Evolutionary conservation across 2,113 vertebrate species (phyloP).

Genomic region (Micromys minutus): DNA sequence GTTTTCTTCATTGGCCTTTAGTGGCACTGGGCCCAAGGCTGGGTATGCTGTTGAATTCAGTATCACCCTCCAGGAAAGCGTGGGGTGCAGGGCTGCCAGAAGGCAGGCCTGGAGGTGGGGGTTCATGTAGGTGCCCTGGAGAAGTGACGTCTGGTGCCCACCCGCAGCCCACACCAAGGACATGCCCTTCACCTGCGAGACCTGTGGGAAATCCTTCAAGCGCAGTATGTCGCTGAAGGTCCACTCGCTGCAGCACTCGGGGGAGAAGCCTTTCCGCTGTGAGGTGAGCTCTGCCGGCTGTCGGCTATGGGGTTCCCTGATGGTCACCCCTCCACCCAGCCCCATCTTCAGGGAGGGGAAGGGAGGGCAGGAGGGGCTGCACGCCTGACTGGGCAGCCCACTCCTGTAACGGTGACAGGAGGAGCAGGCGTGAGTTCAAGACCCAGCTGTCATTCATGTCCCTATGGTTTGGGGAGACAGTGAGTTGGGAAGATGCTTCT

Average conservation of each 20-base stretch:
- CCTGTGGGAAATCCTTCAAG: conserved; percentile 98
- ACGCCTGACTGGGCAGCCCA: too few relatives aligned
- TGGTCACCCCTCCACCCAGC: not conserved
- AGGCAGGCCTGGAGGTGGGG: not conserved
- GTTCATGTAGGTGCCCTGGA: not conserved
- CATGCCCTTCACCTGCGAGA: conserved; percentile 99
- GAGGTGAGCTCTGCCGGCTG: conserved; percentile 87
- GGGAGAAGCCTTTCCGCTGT: conserved; percentile 97
- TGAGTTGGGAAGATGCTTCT: not conserved
- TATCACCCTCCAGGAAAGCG: not conserved
- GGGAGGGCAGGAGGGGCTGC: not conserved
- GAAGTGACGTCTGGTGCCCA: not conserved
- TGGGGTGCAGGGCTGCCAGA: not conserved
- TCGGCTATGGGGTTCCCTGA: not conserved
- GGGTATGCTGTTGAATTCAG: not conserved
- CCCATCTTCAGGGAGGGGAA: not conserved
- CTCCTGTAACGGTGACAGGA: not conserved
- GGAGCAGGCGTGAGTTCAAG: too few relatives aligned
- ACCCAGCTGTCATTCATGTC: too few relatives aligned
- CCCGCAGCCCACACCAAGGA: conserved; percentile 96
- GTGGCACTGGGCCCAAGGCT: not conserved
- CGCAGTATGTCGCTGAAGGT: conserved; percentile 99
- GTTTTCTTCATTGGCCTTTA: not conserved
- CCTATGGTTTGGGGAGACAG: not conserved
- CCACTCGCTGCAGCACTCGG: conserved; percentile 96